A percentile compares a stretch with the other conserved stretches of the same genome.
These are phyloP conservation scores for Callipepla squamata DNA, from an alignment of 2,113 vertebrate genomes.

Conservation along the genomic window DNA sequence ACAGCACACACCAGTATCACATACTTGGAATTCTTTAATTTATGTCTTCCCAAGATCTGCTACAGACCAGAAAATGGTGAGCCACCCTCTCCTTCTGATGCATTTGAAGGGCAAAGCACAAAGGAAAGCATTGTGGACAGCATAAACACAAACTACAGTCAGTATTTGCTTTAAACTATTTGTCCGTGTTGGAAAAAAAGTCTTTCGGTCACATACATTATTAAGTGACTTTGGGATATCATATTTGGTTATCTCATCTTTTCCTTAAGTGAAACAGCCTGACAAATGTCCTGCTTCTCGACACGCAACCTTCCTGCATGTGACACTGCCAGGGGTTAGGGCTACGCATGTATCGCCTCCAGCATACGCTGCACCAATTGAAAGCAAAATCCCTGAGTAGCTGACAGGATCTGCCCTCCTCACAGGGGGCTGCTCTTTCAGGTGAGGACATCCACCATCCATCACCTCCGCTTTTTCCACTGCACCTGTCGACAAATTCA, in stretches of 20 bases:
- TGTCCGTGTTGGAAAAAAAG: not conserved
- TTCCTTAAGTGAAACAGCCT: not conserved
- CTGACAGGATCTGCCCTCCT: not conserved
- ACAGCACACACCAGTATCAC: not conserved
- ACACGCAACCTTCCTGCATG: not conserved
- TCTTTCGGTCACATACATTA: fast-evolving
- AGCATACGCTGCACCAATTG: fast-evolving
- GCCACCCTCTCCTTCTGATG: not conserved
- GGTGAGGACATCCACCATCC: not conserved
- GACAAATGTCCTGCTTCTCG: not conserved
- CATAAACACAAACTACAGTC: fast-evolving
- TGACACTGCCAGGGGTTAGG: not conserved
- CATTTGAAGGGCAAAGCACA: not conserved
- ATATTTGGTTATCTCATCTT: fast-evolving
- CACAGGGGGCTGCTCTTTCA: not conserved
- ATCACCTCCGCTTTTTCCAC: not conserved
- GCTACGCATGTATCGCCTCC: fast-evolving
- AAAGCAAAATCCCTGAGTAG: not conserved
- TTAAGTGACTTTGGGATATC: not conserved
- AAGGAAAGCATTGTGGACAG: not conserved
- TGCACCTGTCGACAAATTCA: not conserved
- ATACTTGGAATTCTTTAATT: not conserved
- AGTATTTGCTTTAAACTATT: not conserved
- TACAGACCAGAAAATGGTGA: not conserved
- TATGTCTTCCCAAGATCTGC: not conserved